Percentiles rank a stretch among this genome's conserved stretches.
Evolutionary conservation across 1,140 invertebrate genomes (phyloP).

Genomic region (Drosophila busckii): DNA sequence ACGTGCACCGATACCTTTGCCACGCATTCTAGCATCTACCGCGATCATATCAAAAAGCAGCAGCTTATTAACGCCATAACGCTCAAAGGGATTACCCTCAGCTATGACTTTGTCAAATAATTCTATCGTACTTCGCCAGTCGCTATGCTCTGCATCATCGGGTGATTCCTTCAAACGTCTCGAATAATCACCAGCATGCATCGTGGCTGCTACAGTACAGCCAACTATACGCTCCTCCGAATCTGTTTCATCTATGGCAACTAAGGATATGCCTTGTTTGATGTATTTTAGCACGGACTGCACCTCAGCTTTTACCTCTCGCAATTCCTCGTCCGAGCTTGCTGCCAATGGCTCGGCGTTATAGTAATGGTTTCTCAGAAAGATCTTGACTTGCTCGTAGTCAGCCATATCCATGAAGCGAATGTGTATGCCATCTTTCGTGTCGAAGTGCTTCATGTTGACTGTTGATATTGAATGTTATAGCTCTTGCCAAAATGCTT

Average conservation of each 20-base stretch:
- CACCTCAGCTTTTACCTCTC: neutral
- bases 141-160: no score
- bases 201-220: slow-evolving; percentile 4
- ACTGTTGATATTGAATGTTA: neutral
- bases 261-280: slow-evolving; percentile 13
- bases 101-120: neutral
- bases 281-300: slow-evolving; percentile 25
- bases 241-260: neutral
- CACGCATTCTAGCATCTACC: slow-evolving; percentile 9
- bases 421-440: slow-evolving; percentile 18
- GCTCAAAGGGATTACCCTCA: slow-evolving; percentile 16
- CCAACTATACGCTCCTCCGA: slow-evolving; percentile 4
- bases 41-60: slow-evolving; percentile 4
- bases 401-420: slow-evolving; percentile 19
- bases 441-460: neutral
- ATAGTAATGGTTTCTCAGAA: slow-evolving; percentile 14
- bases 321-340: neutral
- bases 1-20: slow-evolving; percentile 4
- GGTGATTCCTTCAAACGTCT: no score
- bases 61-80: slow-evolving; percentile 6
- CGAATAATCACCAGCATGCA: no score
- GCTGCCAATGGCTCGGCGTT: slow-evolving; percentile 12
- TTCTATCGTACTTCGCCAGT: no score
- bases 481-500: no score
- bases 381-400: slow-evolving; percentile 11